phyloP scores from a whole-genome alignment of 2,113 vertebrate genomes.

The Cnemophilus loriae region DNA sequence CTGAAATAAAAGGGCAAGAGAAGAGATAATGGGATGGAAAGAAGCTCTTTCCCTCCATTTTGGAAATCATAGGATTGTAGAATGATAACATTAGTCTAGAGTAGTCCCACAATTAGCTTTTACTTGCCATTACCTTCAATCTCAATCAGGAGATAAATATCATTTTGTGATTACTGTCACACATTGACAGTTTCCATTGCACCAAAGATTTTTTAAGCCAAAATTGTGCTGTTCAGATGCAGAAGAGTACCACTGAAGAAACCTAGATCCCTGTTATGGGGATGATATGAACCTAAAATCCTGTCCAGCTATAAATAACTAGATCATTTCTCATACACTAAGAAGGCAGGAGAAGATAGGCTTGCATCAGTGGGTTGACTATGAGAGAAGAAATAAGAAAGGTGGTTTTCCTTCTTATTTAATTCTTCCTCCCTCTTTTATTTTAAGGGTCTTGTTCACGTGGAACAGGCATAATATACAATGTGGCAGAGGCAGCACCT shows the following conservation, averaged over 20 bases:
- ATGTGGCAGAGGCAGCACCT: rapidly evolving
- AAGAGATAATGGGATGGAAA: not conserved
- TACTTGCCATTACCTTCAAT: not conserved
- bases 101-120: not conserved
- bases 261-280: not conserved
- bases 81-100: not conserved
- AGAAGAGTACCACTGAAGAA: not conserved
- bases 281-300: not conserved
- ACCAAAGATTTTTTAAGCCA: not conserved
- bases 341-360: not conserved
- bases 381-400: not conserved
- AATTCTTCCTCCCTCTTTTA: not conserved
- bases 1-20: not conserved
- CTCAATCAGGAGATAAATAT: not conserved
- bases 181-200: not conserved
- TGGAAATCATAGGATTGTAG: not conserved
- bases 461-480: not conserved
- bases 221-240: not conserved
- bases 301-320: not conserved
- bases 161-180: not conserved
- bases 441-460: not conserved
- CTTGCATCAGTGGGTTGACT: not conserved
- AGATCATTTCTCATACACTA: not conserved
- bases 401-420: not conserved
- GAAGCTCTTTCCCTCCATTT: not conserved